Evolutionary conservation across 2,888 invertebrate species (phyloP), one percentile per base, ranked within the genome.

Genomic region (Galeruca laticollis): DNA sequence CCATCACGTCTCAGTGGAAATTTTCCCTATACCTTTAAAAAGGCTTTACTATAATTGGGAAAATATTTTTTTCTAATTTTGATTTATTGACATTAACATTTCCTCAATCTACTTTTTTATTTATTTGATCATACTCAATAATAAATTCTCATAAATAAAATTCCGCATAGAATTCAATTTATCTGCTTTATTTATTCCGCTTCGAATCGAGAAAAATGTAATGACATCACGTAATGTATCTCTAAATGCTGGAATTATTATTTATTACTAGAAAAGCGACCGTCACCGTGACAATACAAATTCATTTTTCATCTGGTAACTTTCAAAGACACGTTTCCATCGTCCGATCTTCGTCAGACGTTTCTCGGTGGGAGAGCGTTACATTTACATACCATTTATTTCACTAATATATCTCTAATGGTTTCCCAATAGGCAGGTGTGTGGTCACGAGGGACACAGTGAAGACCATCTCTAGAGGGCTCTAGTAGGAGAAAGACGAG

Each of bases 341-440:
- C 13, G 64, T 65, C 64, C 49, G 47, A 57, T 64, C 33, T 60
- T 56, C 56, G 33, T 15, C 31, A 18, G 31, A 2, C 56, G 2
- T 2, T 18, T 57, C 35, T 57, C 66, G 18, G n/a, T 51, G 61
- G 63, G 70, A 70, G 60, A 72, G 68, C 15, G 63, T 69, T 69
- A 72, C 69, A 72, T 72, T 69, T 72, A 72, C 67, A 72, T 74
- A 69, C 73, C 77, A 73, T 76, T 78, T 77, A 76, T 76, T 76
- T 74, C 73, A 75, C 75, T 75, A 78, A 78, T 78, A 76, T 75
- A 76, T 77, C 75, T 77, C 76, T 78, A 78, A 78, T 78, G 78
- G 77, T 78, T 78, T 78, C 76, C 77, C 77, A 74, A 78, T 78
- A 77, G 77, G 78, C 77, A 77, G 77, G 77, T 77, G 77, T 26